Evolutionary conservation across 2,113 vertebrate species (phyloP).

Genomic region (Sorex fumeus): DNA sequence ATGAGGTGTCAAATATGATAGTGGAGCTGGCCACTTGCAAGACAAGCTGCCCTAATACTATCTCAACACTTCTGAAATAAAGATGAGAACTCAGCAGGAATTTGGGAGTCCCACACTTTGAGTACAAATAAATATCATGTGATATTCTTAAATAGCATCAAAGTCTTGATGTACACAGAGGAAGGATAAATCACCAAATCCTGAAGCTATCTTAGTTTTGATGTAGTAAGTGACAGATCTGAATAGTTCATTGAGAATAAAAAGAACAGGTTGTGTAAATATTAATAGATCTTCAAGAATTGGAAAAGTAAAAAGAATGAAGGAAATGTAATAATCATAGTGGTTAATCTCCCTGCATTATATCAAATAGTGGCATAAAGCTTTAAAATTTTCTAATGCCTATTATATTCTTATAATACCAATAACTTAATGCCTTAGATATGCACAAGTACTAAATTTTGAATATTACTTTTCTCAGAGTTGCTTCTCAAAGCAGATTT

Average conservation of each 20-base stretch:
- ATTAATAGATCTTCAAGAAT: not conserved
- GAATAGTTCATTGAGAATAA: not conserved
- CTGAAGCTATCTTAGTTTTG: not conserved
- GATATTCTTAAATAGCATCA: not conserved
- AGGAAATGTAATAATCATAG: not conserved
- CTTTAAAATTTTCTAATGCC: slow-evolving; percentile 9
- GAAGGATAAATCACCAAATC: not conserved
- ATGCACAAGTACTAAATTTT: not conserved
- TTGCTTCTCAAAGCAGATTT: slow-evolving; percentile 27
- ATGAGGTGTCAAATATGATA: too few species aligned
- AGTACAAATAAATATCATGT: not conserved
- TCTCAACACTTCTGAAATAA: too few species aligned
- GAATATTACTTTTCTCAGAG: not conserved
- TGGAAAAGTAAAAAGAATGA: not conserved
- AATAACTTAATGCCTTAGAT: not conserved
- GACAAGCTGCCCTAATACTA: too few species aligned
- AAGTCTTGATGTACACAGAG: not conserved
- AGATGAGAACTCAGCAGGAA: not conserved
- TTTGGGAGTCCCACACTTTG: not conserved
- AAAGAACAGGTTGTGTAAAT: not conserved
- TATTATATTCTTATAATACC: slow-evolving; percentile 11
- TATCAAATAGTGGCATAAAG: not conserved
- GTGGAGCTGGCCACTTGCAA: too few species aligned
- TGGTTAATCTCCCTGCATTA: not conserved
- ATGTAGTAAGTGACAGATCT: not conserved